Evolutionary conservation across 2,888 invertebrate species (phyloP).

Genomic region (Tenthredo distinguenda): DNA sequence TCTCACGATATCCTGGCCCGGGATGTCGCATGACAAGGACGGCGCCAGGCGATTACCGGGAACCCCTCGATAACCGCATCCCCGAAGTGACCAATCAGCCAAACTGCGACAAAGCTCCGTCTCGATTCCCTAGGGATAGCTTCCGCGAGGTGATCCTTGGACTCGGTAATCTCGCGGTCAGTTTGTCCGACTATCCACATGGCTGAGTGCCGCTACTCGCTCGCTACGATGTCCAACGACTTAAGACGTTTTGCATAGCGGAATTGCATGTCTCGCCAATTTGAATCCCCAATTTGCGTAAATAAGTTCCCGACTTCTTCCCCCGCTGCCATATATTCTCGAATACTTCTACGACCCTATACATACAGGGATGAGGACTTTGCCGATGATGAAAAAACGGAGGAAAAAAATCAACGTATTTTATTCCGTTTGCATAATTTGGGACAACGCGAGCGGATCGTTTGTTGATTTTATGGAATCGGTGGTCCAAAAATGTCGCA

Average conservation of each 20-base stretch:
- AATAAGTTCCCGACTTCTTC: background rate
- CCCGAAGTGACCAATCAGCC: slow-evolving; percentile 31
- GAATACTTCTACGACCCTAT: background rate
- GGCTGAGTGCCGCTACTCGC: background rate
- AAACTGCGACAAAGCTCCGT: slow-evolving; percentile 11
- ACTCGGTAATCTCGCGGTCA: slow-evolving; percentile 14
- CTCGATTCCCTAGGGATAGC: background rate
- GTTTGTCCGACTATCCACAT: background rate
- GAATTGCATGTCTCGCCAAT: background rate
- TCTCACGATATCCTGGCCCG: background rate
- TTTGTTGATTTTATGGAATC: background rate
- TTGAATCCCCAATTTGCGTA: background rate
- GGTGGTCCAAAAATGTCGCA: background rate
- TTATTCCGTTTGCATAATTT: background rate
- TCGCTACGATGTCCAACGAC: background rate
- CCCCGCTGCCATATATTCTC: background rate
- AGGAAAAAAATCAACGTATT: background rate
- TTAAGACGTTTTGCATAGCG: background rate
- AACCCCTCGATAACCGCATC: slow-evolving; percentile 21
- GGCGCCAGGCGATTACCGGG: background rate
- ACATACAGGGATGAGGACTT: background rate
- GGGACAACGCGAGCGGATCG: background rate
- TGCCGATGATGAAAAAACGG: background rate
- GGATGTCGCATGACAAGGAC: background rate
- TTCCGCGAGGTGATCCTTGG: background rate